Evolutionary conservation across 2,113 vertebrate species (phyloP), one percentile per base, ranked within the genome.

Genomic region (Lophotis ruficrista): DNA sequence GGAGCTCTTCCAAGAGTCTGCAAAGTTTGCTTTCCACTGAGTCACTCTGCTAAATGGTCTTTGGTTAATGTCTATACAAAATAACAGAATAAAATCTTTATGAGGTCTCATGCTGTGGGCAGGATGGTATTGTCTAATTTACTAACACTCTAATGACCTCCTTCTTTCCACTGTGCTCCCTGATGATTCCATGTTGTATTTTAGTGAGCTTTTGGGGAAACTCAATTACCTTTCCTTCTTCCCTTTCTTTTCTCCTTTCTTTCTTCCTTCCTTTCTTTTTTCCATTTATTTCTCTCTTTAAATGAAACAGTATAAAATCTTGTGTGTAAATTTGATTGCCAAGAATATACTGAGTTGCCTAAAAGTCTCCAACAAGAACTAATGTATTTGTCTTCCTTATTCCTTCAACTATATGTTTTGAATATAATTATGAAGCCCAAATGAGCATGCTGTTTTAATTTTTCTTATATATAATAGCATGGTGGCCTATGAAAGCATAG

Each of bases 81-180:
- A 87, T 75, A 91, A 93, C 37, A 90, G 93, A 83, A 65, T 51
- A 81, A 73, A 82, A 93, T 41, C 56, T 65, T 60, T 48, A 93
- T 93, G 72, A 94, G 70, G 56, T 83, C 72, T 83, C n/a, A 68
- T 76, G 19, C 27, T 92, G 33, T 71, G 43, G 33, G 4, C 31
- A 88, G 77, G 83, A 51, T 78, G 50, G 47, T 78, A 82, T n/a
- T 23, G 28, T 37, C n/a, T 86, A 41, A 87, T 66, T 94, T 88
- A 93, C 18, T 72, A 57, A 57, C 48, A 87, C 51, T 20, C n/a
- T 41, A 56, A 27, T 77, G 31, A 89, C 12, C 33, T 16, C 23
- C 6, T 92, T 68, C 66, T 89, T 88, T 94, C 51, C 70, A 35
- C 77, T 43, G 28, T 62, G 66, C 30, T 77, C 61, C 53, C 60